phyloP scores from a whole-genome alignment of 1,140 invertebrate species.

The Pseudomyrmex concolor region DNA sequence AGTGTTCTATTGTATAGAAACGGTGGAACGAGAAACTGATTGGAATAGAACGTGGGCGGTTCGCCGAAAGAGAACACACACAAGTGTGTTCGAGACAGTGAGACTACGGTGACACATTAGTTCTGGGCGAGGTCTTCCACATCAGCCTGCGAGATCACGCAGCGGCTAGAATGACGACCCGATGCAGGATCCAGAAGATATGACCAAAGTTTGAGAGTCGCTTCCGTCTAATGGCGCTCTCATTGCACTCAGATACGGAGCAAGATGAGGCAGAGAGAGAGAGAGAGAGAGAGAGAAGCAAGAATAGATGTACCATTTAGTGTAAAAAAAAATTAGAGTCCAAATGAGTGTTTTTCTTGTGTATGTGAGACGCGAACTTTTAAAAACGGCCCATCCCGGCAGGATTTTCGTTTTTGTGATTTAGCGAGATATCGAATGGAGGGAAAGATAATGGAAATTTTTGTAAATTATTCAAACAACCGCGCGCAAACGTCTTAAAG shows the following conservation, averaged over 20 bases:
- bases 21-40: conserved; percentile 4
- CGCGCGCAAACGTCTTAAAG: no score
- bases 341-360: background rate
- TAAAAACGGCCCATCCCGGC: background rate
- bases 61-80: background rate
- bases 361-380: background rate
- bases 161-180: background rate
- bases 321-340: background rate
- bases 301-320: conserved; percentile 10
- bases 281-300: background rate
- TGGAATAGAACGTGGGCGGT: no score
- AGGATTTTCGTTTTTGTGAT: conserved; percentile 16
- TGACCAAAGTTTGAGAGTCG: background rate
- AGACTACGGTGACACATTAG: background rate
- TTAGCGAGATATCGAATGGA: conserved; percentile 3
- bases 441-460: background rate
- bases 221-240: background rate
- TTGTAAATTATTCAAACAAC: conserved; percentile 35
- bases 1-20: background rate
- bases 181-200: background rate
- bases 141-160: background rate
- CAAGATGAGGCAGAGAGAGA: no score
- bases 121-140: conserved; percentile 1
- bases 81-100: background rate
- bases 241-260: background rate